Evolutionary conservation across 2,113 vertebrate genomes (phyloP).

Genomic region (Pontoporia blainvillei): DNA sequence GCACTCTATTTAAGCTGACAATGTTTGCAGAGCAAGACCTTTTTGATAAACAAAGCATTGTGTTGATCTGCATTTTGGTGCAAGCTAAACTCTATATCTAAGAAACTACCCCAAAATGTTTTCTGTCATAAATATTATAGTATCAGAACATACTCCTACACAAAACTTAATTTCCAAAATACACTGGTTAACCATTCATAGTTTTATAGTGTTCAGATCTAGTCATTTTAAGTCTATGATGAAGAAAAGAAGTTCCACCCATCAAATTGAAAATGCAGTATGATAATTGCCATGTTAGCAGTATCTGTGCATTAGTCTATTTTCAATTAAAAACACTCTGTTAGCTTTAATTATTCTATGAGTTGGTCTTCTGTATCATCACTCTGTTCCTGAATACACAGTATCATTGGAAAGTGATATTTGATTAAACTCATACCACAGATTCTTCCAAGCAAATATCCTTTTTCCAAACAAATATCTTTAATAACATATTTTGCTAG

Average conservation of each 20-base stretch:
- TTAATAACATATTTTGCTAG: background rate
- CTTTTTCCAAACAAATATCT: background rate
- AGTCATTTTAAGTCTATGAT: background rate
- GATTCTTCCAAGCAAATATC: background rate
- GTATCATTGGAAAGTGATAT: background rate
- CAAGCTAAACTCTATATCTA: background rate
- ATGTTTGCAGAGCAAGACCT: background rate
- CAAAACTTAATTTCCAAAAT: background rate
- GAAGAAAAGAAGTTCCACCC: background rate
- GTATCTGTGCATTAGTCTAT: background rate
- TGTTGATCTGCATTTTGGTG: background rate
- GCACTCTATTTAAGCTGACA: background rate
- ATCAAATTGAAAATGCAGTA: background rate
- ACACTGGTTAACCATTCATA: background rate
- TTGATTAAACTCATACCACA: background rate
- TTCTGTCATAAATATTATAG: background rate
- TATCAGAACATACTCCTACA: background rate
- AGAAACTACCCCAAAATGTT: background rate
- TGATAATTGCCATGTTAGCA: background rate
- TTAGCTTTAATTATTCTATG: background rate
- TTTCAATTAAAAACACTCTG: background rate
- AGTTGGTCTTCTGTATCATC: background rate
- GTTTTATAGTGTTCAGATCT: background rate
- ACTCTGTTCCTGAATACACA: background rate
- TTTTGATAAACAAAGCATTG: background rate